Base-by-base conservation (phyloP, 2,797 vertebrate genomes). In the Sebastes oblongus region DNA sequence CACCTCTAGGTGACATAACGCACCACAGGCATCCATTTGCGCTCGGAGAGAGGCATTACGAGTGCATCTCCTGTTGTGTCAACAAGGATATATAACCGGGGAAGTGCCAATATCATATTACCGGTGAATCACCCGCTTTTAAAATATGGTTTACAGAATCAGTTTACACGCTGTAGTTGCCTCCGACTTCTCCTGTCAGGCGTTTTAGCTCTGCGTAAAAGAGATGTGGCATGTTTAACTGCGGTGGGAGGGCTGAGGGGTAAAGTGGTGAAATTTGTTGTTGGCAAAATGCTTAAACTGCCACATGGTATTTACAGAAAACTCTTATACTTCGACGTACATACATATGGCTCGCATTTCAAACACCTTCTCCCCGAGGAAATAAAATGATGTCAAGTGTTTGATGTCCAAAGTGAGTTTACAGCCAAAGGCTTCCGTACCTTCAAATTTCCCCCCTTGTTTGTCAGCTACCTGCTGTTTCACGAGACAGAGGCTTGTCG, bases 391-490 rank as follows among this genome's bases (percentile, higher is more conserved):
- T 95, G 94, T 94, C 94, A 91, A 94, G 92, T 92, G 94, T 95
- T 95, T 96, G 95, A 96, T 95, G 94, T 95, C 95, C 91, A 93
- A 92, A 95, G 92, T 91, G 90, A 92, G 90, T 95, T 94, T 95
- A 94, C 90, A 93, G 94, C 94, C 95, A 95, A 95, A 95, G 94
- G 94, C 93, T 95, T 94, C 91, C 89, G 84, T 92, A 93, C 85
- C 89, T 93, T 95, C 91, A 93, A 91, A 91, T 89, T 84, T 89
- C 58, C 42, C 84, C 92, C 86, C 91, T 93, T 94, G 93, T 96
- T 95, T 96, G 94, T 96, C 95, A 95, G 93, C 92, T 96, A 95
- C 95, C 95, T 95, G 95, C 96, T 96, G 95, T 96, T 96, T 96
- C 93, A 95, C 67, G 90, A 95, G 92, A 94, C 93, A 92, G 90